These are phyloP conservation scores for Hippocampus abdominalis DNA, from an alignment of 2,113 vertebrate species.

Conservation along the genomic window DNA sequence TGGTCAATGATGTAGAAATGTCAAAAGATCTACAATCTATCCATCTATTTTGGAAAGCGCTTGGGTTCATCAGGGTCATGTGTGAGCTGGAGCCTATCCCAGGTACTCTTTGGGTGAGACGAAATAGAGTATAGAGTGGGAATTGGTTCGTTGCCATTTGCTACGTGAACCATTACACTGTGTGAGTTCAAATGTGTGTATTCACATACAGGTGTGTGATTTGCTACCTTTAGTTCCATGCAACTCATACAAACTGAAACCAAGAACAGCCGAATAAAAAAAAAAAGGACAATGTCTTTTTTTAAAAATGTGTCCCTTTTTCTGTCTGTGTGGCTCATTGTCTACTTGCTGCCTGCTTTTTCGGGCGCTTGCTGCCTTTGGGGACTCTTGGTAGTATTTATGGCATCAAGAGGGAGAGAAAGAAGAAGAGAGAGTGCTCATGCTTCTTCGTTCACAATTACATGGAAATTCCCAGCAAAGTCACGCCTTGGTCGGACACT, in stretches of 20 bases:
- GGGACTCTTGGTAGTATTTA: conserved; percentile 57
- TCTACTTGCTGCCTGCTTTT: conserved; percentile 38
- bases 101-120: background rate
- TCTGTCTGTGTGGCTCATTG: conserved; percentile 39
- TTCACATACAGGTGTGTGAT: background rate
- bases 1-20: background rate
- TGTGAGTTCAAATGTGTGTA: background rate
- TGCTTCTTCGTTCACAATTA: conserved; percentile 67
- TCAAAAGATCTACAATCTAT: background rate
- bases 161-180: background rate
- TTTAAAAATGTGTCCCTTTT: conserved; percentile 40
- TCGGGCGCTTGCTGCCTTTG: conserved; percentile 38
- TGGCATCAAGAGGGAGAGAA: conserved; percentile 40
- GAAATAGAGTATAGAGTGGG: no score
- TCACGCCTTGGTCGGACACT: conserved; percentile 63
- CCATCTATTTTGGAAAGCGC: background rate
- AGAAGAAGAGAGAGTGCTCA: conserved; percentile 44
- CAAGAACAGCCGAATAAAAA: conserved; percentile 18
- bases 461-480: conserved; percentile 71
- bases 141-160: background rate
- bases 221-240: background rate
- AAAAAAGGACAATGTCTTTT: conserved; percentile 37
- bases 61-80: background rate
- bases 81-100: background rate
- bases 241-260: conserved; percentile 24